Evolutionary conservation across 2,888 invertebrate genomes (phyloP).

Genomic region (Synergus umbraculus): DNA sequence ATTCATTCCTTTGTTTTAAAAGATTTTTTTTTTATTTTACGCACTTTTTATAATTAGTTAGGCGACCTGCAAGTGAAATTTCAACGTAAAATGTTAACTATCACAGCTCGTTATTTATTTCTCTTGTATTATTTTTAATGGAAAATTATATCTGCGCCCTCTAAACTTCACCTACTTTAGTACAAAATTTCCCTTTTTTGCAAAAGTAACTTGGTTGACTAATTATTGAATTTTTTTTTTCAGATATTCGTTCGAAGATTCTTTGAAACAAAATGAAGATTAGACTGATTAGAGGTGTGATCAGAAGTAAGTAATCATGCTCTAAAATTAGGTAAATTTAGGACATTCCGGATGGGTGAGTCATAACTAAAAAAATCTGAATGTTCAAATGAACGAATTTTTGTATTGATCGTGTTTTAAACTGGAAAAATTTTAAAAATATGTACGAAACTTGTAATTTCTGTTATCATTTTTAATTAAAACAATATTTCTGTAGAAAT

Average conservation of each 20-base stretch:
- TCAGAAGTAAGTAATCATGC: constrained; percentile 17
- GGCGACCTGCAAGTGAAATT: background rate
- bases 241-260: background rate
- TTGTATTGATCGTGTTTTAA: too few relatives aligned
- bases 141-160: background rate
- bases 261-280: constrained; percentile 4
- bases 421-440: too few relatives aligned
- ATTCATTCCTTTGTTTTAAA: constrained; percentile 20
- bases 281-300: background rate
- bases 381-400: too few relatives aligned
- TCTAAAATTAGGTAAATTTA: too few relatives aligned
- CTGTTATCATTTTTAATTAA: too few relatives aligned
- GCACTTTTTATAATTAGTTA: background rate
- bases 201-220: too few relatives aligned
- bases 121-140: background rate
- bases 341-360: too few relatives aligned
- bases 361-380: too few relatives aligned
- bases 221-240: constrained; percentile 6
- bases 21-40: constrained; percentile 14
- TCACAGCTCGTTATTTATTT: background rate
- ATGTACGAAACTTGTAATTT: too few relatives aligned
- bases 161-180: too few relatives aligned
- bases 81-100: background rate
- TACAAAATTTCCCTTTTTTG: too few relatives aligned
- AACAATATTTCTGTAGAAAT: too few relatives aligned